Percentiles rank a stretch among this genome's conserved stretches.
Evolutionary conservation across 2,888 invertebrate species (phyloP).

Genomic region (Dermolepida albohirtum): DNA sequence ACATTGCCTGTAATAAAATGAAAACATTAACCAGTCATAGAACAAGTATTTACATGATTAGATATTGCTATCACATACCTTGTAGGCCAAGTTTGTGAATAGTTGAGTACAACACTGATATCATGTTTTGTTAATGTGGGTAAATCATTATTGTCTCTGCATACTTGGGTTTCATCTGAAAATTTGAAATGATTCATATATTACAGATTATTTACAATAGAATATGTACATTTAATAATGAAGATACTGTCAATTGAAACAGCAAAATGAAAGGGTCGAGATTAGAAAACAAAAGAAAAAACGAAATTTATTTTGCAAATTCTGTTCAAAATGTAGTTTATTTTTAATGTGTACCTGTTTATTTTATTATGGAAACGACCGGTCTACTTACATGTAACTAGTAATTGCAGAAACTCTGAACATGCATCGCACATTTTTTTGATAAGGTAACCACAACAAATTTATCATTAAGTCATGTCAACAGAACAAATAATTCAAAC

Average conservation of each 20-base stretch:
- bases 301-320: conserved; percentile 12
- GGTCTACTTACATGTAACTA: conserved; percentile 80
- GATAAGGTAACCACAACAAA: conserved; percentile 44
- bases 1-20: conserved; percentile 79
- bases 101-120: conserved; percentile 84
- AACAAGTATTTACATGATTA: background rate
- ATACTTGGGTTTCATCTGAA: conserved; percentile 83
- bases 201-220: background rate
- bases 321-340: conserved; percentile 17
- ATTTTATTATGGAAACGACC: conserved; percentile 35
- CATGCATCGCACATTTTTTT: conserved; percentile 91
- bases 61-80: conserved; percentile 68
- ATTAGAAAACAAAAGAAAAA: conserved; percentile 37
- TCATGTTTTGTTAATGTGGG: conserved; percentile 82
- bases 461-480: conserved; percentile 45
- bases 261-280: background rate
- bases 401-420: conserved; percentile 91
- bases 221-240: conserved; percentile 22
- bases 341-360: conserved; percentile 24
- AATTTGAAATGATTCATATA: conserved; percentile 49
- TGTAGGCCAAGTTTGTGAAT: conserved; percentile 91
- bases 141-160: conserved; percentile 82
- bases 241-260: conserved; percentile 25
- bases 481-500: conserved; percentile 48
- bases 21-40: background rate